A percentile compares a stretch with the other conserved stretches of the same genome.
phyloP scores from a whole-genome alignment of 2,797 vertebrate species.

The Megalops cyprinoides region DNA sequence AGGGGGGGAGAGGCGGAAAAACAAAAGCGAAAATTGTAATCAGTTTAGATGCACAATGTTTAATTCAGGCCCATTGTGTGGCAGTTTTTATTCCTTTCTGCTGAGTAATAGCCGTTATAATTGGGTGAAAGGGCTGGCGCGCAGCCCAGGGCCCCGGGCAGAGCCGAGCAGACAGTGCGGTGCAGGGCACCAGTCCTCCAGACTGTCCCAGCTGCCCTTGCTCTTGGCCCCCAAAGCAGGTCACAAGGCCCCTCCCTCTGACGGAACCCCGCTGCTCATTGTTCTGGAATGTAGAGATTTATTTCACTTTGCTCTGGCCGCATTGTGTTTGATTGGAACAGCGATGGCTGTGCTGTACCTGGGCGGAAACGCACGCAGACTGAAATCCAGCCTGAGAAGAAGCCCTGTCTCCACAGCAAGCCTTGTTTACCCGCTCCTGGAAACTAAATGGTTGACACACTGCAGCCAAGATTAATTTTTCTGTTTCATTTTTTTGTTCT shows the following conservation, averaged over 20 bases:
- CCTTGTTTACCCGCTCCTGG: not conserved
- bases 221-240: not conserved
- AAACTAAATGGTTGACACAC: not conserved
- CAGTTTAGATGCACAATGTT: conserved; percentile 23
- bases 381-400: not conserved
- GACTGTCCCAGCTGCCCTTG: conserved; percentile 2
- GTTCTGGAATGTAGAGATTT: not conserved
- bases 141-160: conserved; percentile 23
- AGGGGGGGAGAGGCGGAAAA: not conserved
- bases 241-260: not conserved
- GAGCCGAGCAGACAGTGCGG: not conserved
- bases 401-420: not conserved
- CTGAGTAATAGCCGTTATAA: not conserved
- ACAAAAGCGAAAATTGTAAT: conserved; percentile 18
- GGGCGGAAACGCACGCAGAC: not conserved
- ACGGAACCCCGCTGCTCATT: not conserved
- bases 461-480: conserved; percentile 2
- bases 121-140: conserved; percentile 27
- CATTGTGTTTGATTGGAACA: not conserved
- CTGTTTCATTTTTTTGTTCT: conserved; percentile 22
- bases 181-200: not conserved
- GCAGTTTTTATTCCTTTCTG: conserved; percentile 8
- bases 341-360: not conserved
- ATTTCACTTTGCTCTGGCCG: not conserved
- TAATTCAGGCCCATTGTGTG: not conserved